A percentile compares a stretch with the other conserved stretches of the same genome.
Evolutionary conservation across 2,888 invertebrate species (phyloP).

Genomic region (Sphaerophoria rueppellii): DNA sequence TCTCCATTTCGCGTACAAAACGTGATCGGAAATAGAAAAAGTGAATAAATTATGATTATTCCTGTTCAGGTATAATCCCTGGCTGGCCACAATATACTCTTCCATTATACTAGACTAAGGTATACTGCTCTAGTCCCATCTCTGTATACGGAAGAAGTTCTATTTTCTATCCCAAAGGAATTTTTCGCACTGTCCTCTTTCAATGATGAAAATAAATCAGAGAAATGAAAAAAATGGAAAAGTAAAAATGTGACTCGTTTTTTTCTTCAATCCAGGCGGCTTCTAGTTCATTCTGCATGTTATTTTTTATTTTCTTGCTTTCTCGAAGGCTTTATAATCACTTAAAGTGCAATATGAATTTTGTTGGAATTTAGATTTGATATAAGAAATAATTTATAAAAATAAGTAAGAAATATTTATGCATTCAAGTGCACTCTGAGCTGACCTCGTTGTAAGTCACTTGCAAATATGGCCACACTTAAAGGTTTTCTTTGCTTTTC

Average conservation of each 20-base stretch:
- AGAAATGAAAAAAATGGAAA: neutral
- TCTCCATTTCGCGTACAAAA: constrained; percentile 72
- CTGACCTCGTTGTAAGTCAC: neutral
- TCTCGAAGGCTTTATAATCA: constrained; percentile 33
- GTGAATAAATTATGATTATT: constrained; percentile 69
- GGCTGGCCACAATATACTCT: constrained; percentile 54
- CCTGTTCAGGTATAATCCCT: constrained; percentile 64
- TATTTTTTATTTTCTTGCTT: constrained; percentile 19
- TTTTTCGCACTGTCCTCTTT: constrained; percentile 47
- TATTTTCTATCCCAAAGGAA: constrained; percentile 61
- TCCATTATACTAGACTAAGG: neutral
- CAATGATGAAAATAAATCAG: constrained; percentile 56
- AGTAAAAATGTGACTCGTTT: constrained; percentile 28
- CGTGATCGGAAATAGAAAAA: constrained; percentile 69
- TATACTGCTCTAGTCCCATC: neutral
- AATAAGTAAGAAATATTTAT: no score
- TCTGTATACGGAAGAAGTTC: constrained; percentile 2
- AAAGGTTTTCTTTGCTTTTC: no score
- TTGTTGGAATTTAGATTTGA: constrained; percentile 33
- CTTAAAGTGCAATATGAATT: constrained; percentile 37
- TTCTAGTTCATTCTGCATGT: constrained; percentile 2
- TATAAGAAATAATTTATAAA: neutral
- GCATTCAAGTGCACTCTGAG: neutral
- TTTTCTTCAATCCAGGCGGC: neutral
- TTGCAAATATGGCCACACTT: no score